Evolutionary conservation across 1,140 invertebrate species (phyloP).

Genomic region (Leptonema lineaticorne): DNA sequence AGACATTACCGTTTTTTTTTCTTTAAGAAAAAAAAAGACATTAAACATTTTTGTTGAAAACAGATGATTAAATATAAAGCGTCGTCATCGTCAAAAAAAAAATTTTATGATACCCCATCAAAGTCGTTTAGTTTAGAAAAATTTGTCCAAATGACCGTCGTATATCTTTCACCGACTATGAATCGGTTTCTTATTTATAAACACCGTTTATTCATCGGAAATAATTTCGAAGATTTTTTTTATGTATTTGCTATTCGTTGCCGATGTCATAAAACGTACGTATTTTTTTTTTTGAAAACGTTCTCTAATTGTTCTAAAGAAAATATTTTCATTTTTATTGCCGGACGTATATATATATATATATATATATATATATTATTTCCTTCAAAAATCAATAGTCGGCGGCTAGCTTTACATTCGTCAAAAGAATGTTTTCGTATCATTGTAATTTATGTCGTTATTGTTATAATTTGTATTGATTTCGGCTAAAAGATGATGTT

Average conservation of each 20-base stretch:
- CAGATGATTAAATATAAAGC: no score
- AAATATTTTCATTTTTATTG: background rate
- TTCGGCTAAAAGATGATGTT: background rate
- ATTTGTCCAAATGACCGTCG: no score
- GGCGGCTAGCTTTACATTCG: background rate
- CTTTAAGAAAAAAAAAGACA: no score
- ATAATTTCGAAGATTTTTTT: background rate
- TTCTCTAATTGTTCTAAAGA: background rate
- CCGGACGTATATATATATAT: no score
- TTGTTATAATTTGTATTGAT: slow-evolving; percentile 12
- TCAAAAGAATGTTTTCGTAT: slow-evolving; percentile 7
- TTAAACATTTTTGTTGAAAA: no score
- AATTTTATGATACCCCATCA: no score
- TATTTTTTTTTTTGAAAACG: background rate
- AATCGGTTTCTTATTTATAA: background rate
- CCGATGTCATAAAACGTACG: background rate
- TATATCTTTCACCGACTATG: background rate
- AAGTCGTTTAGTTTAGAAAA: no score
- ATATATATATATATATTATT: no score
- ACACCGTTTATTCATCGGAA: background rate
- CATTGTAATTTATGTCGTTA: slow-evolving; percentile 25
- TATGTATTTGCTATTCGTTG: background rate
- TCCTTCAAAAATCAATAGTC: slow-evolving; percentile 3
- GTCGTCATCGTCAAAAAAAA: no score
- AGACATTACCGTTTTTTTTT: no score